phyloP scores from a whole-genome alignment of 2,113 vertebrate genomes.

The Myrmecobius fasciatus region DNA sequence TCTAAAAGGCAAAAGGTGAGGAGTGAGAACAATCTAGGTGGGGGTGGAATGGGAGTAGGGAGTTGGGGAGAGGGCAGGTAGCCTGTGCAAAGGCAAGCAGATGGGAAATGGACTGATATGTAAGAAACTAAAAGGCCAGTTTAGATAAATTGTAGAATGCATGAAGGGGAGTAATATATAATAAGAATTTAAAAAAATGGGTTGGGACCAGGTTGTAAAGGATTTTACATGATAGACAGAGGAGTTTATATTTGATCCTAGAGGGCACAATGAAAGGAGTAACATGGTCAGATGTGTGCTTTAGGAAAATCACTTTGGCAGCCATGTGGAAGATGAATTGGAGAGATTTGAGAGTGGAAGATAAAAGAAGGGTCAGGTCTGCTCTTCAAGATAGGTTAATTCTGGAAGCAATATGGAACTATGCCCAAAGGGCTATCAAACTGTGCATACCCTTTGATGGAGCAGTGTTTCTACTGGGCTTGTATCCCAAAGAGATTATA shows the following conservation, averaged over 20 bases:
- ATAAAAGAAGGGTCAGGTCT: background rate
- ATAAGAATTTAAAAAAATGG: background rate
- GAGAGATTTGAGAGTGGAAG: background rate
- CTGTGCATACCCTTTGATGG: too few species aligned
- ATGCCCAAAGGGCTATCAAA: too few species aligned
- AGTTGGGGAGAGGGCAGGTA: background rate
- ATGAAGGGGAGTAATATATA: background rate
- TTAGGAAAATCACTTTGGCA: background rate
- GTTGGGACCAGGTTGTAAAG: background rate
- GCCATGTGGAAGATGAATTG: background rate
- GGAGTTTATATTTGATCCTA: background rate
- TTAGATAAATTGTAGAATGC: background rate
- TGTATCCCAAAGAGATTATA: too few species aligned
- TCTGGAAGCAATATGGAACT: too few species aligned
- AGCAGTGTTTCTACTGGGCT: too few species aligned
- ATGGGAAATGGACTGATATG: background rate
- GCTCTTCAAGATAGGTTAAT: background rate
- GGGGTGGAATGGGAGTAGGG: background rate
- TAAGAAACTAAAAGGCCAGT: background rate
- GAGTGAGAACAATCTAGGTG: background rate
- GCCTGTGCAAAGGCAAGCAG: background rate
- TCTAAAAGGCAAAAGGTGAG: background rate
- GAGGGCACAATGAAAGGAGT: background rate
- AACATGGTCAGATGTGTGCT: background rate
- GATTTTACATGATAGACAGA: background rate